Percentiles rank a stretch among this genome's conserved stretches.
These are phyloP conservation scores for Mesocricetus auratus DNA, from an alignment of 2,113 vertebrate genomes.

Conservation along the genomic window DNA sequence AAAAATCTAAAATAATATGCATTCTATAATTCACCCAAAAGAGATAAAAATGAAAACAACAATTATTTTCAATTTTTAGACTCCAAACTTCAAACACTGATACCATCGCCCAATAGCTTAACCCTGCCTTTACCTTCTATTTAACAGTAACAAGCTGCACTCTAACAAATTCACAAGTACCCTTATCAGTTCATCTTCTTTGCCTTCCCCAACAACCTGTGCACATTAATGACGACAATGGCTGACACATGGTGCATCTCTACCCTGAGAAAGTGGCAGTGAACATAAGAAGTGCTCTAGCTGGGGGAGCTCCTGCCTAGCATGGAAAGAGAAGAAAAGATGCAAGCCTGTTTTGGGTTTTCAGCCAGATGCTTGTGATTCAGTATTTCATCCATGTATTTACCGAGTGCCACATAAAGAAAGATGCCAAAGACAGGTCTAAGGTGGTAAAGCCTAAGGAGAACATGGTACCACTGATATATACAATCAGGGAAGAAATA, in stretches of 20 bases:
- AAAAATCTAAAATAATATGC: constrained; percentile 42
- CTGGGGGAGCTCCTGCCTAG: not conserved
- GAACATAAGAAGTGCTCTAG: not conserved
- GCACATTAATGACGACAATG: not conserved
- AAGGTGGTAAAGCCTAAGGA: not conserved
- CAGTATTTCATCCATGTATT: not conserved
- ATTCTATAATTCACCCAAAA: constrained; percentile 47
- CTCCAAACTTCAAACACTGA: not conserved
- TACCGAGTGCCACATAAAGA: constrained; percentile 13
- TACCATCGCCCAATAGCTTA: not conserved
- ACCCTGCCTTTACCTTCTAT: not conserved
- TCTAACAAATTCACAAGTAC: constrained; percentile 23
- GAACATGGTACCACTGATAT: not conserved
- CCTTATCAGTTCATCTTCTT: not conserved
- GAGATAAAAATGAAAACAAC: constrained; percentile 51
- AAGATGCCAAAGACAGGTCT: constrained; percentile 2
- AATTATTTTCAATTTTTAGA: constrained; percentile 47
- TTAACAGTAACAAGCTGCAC: not conserved
- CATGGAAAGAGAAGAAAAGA: not conserved
- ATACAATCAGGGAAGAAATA: not conserved
- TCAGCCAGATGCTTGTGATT: not conserved
- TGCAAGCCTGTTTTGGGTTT: not conserved
- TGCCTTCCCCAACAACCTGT: not conserved
- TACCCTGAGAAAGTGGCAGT: not conserved
- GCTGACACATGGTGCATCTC: not conserved